Evolutionary conservation across 2,888 invertebrate species (phyloP).

Genomic region (Drosophila picticornis): DNA sequence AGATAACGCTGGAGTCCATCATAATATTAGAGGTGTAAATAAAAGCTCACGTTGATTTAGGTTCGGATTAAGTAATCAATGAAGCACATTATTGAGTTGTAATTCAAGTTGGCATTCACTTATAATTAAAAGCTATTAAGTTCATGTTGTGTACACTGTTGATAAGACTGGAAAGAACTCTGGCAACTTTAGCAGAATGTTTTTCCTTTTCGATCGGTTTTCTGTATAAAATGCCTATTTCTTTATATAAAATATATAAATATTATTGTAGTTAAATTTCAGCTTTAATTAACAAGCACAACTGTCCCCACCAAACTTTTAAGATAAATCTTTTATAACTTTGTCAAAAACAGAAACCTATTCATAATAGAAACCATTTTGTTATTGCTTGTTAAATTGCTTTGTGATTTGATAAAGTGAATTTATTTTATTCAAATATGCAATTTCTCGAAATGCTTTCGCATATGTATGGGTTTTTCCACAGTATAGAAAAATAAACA

Average conservation of each 20-base stretch:
- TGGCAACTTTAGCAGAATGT: not conserved
- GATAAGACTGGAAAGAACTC: not conserved
- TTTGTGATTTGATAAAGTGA: not conserved
- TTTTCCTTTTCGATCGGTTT: rapidly evolving
- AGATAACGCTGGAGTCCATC: constrained; percentile 19
- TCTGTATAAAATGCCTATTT: not conserved
- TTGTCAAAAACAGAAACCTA: not conserved
- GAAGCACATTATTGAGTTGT: not conserved
- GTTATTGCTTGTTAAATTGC: not conserved
- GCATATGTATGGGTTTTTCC: not conserved
- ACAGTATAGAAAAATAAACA: not conserved
- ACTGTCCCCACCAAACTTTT: not conserved
- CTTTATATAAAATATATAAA: not conserved
- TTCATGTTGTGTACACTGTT: not conserved
- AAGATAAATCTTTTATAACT: not conserved
- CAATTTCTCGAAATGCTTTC: not conserved
- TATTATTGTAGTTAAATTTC: not conserved
- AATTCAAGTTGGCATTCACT: not conserved
- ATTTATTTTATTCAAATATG: not conserved
- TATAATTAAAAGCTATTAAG: not conserved
- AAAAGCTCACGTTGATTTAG: not conserved
- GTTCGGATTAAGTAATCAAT: constrained; percentile 9
- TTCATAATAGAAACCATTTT: not conserved
- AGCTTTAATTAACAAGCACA: not conserved
- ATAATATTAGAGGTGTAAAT: constrained; percentile 9